Evolutionary conservation across 1,140 invertebrate genomes (phyloP), one percentile per base, ranked within the genome.

Genomic region (Planococcus citri): DNA sequence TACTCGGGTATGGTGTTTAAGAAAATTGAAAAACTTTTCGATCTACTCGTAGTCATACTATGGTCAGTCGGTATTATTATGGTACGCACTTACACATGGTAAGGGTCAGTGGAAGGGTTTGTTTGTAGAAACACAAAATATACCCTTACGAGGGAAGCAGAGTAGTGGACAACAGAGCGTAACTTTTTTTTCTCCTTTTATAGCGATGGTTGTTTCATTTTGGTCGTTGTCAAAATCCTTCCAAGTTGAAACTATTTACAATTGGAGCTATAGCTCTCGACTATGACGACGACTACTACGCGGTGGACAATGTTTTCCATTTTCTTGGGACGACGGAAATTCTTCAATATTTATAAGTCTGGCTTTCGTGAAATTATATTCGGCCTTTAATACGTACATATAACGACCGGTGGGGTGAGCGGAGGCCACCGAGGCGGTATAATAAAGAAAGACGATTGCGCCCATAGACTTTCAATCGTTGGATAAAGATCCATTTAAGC

Each of bases 401-500:
- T n/a, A n/a, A n/a, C n/a, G n/a, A n/a, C n/a, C n/a, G n/a, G n/a
- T n/a, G n/a, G n/a, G n/a, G n/a, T n/a, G n/a, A n/a, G n/a, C n/a
- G n/a, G n/a, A n/a, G n/a, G n/a, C n/a, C 6, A 22, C 4, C 21
- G 21, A 58, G 51, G 51, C 4, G 17, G 51, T 22, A 22, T 24
- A 64, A 27, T 25, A 64, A 27, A 64, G 60, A 27, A 64, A 25
- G 6, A 64, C 60, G 60, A 64, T 64, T 20, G 60, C 22, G 60
- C 60, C 60, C 60, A 20, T 64, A 64, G 60, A 64, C 60, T 64
- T 27, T 24, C 60, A 64, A 64, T 64, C 25, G 60, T 27, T 64
- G 60, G 60, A 64, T 64, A 64, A 64, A 64, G 25, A 64, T 27
- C 22, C 60, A 27, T 64, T 64, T 64, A 27, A 64, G 60, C 60